Evolutionary conservation across 2,888 invertebrate genomes (phyloP).

Genomic region (Strigamia maritima): DNA sequence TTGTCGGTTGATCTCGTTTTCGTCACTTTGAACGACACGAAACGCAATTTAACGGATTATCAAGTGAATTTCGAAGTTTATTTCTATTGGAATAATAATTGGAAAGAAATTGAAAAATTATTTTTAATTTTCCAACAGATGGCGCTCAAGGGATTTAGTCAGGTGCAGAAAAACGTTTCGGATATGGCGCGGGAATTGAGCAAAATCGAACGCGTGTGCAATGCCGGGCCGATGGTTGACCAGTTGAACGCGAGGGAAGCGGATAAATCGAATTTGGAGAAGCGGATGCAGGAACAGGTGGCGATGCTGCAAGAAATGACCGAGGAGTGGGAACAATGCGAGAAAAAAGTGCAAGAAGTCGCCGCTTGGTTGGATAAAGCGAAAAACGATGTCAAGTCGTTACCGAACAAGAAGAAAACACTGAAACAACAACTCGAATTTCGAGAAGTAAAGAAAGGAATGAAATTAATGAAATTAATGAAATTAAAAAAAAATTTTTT

Average conservation of each 20-base stretch:
- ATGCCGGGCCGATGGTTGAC: constrained; percentile 77
- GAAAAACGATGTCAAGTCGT: constrained; percentile 69
- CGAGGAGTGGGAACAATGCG: constrained; percentile 95
- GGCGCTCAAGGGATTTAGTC: constrained; percentile 43
- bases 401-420: constrained; percentile 80
- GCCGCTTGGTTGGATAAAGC: constrained; percentile 86
- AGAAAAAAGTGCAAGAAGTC: constrained; percentile 86
- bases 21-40: constrained; percentile 73
- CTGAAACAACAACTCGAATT: constrained; percentile 79
- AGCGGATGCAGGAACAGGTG: constrained; percentile 79
- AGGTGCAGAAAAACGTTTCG: constrained; percentile 49
- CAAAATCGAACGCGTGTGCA: constrained; percentile 75
- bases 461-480: too few relatives aligned
- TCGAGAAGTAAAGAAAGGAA: constrained; percentile 61
- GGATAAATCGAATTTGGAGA: constrained; percentile 78
- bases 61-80: too few relatives aligned
- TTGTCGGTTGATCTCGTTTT: constrained; percentile 73
- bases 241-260: constrained; percentile 83
- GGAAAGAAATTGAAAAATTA: constrained; percentile 19
- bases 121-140: constrained; percentile 42
- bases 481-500: background rate
- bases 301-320: constrained; percentile 83
- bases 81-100: too few relatives aligned
- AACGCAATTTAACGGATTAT: constrained; percentile 82
- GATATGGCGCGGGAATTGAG: constrained; percentile 91